Conservation (phyloP, 64 coral and sea anemone species). For the Actinia equina region DNA sequence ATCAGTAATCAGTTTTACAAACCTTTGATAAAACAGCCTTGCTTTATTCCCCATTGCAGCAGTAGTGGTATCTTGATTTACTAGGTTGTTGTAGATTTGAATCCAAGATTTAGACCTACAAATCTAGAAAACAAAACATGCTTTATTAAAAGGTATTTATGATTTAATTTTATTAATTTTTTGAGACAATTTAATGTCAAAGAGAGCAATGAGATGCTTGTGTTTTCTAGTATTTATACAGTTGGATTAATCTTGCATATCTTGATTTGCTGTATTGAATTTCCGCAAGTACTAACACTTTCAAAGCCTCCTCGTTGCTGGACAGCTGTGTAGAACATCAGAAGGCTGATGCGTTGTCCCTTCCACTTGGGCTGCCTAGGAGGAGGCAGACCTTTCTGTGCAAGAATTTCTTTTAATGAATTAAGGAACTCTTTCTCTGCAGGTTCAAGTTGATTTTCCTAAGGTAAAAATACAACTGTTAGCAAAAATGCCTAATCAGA, state of each 20-base stretch:
- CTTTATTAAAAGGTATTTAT: no score
- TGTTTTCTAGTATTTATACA: no score
- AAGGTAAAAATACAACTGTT: not conserved
- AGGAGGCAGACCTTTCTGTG: conserved; percentile 15
- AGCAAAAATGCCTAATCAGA: no score
- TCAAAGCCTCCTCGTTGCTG: conserved; percentile 46
- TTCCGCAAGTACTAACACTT: conserved; percentile 22
- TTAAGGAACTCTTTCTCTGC: conserved; percentile 48
- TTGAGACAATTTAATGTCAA: no score
- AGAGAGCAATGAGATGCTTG: no score
- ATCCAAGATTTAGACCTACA: conserved; percentile 33
- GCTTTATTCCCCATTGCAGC: conserved; percentile 14
- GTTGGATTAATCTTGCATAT: no score
- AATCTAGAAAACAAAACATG: not conserved
- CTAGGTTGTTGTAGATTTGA: conserved; percentile 29
- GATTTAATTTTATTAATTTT: no score
- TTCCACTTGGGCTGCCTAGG: conserved; percentile 38
- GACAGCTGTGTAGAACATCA: conserved; percentile 32
- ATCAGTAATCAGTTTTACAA: not conserved
- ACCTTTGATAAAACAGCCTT: conserved; percentile 46
- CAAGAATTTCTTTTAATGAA: conserved; percentile 20
- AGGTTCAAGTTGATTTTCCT: not conserved
- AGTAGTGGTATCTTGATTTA: not conserved
- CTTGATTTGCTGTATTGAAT: no score
- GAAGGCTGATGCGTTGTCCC: conserved; percentile 11